Evolutionary conservation across 2,888 invertebrate species (phyloP), one percentile per base, ranked within the genome.

Genomic region (Drosophila subquinaria): DNA sequence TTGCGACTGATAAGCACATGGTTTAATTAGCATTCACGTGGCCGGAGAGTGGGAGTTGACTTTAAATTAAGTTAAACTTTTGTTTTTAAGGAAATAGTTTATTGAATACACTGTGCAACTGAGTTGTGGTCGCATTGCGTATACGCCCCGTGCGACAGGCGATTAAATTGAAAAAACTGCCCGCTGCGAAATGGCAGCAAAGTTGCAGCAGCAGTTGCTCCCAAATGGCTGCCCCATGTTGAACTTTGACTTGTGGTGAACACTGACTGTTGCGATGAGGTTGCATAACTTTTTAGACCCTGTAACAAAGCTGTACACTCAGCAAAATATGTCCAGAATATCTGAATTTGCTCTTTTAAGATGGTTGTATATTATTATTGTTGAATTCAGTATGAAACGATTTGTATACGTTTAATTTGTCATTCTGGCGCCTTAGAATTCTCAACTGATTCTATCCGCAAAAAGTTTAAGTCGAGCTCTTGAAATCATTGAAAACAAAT

Each of bases 11-110:
- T 86, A 81, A 82, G 78, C 36, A 63, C 45, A 62, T 51, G 63
- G 52, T 57, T 69, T 89, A 83, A 83, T 83, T 89, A 87, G 69
- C 70, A 51, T 56, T 52, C 51, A 60, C 8, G 13, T 8, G 42
- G 57, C 51, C 52, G 45, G 43, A 20, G 17, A 3, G 27, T 27
- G 2, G 43, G 20, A 10, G 17, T 43, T 56, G 55, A 42, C 20
- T 56, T 56, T 33, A 42, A 55, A 42, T 56, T 42, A 35, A 43
- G 4, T 27, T 30, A n/a, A 40, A 30, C 30, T 40, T 5, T 15
- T 30, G 30, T 9, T 40, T 23, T 47, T 27, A 17, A 56, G 45
- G 35, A 17, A 59, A 59, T 42, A 59, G 64, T 59, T 36, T 43
- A 59, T 65, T 36, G 48, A 48, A 43, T 60, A 30, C 17, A 27